phyloP scores from a whole-genome alignment of 2,888 invertebrate species.

The Ochropleura plecta region DNA sequence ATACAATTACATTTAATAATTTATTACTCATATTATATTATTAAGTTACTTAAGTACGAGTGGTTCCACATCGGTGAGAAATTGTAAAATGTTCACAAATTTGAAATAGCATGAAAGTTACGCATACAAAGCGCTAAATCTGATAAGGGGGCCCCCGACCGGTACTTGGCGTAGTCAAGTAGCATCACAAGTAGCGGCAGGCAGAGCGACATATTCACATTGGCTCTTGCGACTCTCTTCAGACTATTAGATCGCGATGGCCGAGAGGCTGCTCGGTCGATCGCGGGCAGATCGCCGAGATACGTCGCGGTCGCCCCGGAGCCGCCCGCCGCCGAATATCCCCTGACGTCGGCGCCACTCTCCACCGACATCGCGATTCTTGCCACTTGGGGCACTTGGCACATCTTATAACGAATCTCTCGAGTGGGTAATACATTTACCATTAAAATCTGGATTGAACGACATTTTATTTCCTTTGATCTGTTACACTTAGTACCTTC shows the following conservation, averaged over 20 bases:
- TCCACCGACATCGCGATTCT: slow-evolving; percentile 76
- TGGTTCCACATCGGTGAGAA: background rate
- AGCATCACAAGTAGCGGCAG: slow-evolving; percentile 62
- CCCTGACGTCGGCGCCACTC: slow-evolving; percentile 70
- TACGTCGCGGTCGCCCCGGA: slow-evolving; percentile 77
- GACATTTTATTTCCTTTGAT: slow-evolving; percentile 74
- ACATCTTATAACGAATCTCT: slow-evolving; percentile 78
- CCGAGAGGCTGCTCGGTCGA: slow-evolving; percentile 76
- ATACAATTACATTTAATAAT: background rate
- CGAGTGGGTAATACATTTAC: slow-evolving; percentile 78
- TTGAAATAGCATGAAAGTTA: slow-evolving; percentile 64
- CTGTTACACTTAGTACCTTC: slow-evolving; percentile 62
- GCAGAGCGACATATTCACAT: slow-evolving; percentile 71
- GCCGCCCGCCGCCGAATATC: slow-evolving; percentile 69
- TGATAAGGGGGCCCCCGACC: slow-evolving; percentile 64
- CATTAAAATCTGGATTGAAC: slow-evolving; percentile 74
- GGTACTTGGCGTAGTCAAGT: slow-evolving; percentile 64
- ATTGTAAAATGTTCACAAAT: slow-evolving; percentile 37
- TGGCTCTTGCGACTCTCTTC: slow-evolving; percentile 72
- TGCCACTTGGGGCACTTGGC: slow-evolving; percentile 80
- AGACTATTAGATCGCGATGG: slow-evolving; percentile 78
- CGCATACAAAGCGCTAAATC: slow-evolving; percentile 67
- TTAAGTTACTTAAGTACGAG: slow-evolving; percentile 6
- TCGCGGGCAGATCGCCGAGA: slow-evolving; percentile 83
- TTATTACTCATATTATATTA: slow-evolving; percentile 12